These are phyloP conservation scores for Thysanoteuthis rhombus DNA, from an alignment of 2,888 invertebrate species.

Conservation along the genomic window DNA sequence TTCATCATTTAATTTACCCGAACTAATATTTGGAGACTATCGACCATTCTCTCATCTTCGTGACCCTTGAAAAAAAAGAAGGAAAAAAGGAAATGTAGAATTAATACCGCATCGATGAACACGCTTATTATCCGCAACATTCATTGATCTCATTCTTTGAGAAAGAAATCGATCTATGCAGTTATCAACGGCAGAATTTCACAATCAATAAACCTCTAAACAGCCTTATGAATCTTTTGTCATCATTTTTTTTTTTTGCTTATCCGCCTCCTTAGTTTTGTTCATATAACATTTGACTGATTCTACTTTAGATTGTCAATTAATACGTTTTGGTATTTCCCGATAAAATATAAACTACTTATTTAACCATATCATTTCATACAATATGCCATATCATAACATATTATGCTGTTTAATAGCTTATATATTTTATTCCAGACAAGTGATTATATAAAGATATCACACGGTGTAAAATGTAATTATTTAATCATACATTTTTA, in stretches of 20 bases:
- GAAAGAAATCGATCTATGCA: not conserved
- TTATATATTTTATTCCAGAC: too few species aligned
- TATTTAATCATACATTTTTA: too few species aligned
- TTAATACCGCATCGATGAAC: not conserved
- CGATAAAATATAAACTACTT: not conserved
- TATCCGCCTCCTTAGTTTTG: not conserved
- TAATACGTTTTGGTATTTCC: not conserved
- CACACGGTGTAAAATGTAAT: too few species aligned
- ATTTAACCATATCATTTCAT: not conserved
- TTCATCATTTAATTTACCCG: not conserved
- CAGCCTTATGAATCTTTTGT: not conserved
- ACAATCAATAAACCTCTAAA: not conserved
- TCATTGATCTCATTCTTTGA: not conserved
- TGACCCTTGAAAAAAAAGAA: not conserved
- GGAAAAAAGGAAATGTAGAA: not conserved
- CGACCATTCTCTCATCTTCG: not conserved
- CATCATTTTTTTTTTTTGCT: not conserved
- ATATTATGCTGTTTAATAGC: too few species aligned
- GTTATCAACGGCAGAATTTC: not conserved
- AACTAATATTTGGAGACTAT: not conserved
- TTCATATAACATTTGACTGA: not conserved
- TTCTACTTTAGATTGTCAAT: not conserved
- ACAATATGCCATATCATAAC: too few species aligned
- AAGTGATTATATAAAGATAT: too few species aligned
- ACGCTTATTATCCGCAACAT: not conserved